Percentiles rank a stretch among this genome's conserved stretches.
Evolutionary conservation across 1,140 invertebrate genomes (phyloP).

Genomic region (Psilanteris sp.): DNA sequence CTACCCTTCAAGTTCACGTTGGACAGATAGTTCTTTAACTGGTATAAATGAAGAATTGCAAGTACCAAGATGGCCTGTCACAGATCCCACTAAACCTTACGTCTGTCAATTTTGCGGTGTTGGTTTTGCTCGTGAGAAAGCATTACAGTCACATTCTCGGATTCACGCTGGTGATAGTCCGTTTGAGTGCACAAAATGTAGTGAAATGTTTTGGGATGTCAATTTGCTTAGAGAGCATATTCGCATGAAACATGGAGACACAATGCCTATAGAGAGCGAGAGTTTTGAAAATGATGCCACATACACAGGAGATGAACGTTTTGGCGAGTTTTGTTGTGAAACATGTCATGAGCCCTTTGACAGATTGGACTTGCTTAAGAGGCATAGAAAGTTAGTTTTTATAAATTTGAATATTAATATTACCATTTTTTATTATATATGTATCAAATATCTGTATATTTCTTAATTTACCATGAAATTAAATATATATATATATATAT

Average conservation of each 20-base stretch:
- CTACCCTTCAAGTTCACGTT: slow-evolving; percentile 75
- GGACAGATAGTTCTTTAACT: slow-evolving; percentile 68
- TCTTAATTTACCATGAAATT: too few relatives aligned
- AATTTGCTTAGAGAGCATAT: slow-evolving; percentile 84
- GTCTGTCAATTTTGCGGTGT: slow-evolving; percentile 90
- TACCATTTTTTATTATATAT: too few relatives aligned
- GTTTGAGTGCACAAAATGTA: slow-evolving; percentile 87
- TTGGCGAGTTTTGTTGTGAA: slow-evolving; percentile 87
- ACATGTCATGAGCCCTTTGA: slow-evolving; percentile 88
- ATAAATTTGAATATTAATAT: too few relatives aligned
- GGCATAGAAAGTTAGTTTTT: slow-evolving; percentile 83
- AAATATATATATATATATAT: too few relatives aligned
- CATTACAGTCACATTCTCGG: slow-evolving; percentile 85
- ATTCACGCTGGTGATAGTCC: slow-evolving; percentile 88
- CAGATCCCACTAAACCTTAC: slow-evolving; percentile 87
- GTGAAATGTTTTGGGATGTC: slow-evolving; percentile 89
- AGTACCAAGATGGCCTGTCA: slow-evolving; percentile 81
- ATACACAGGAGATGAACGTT: slow-evolving; percentile 83
- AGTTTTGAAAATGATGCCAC: slow-evolving; percentile 81
- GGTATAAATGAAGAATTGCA: slow-evolving; percentile 65
- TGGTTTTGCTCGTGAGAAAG: slow-evolving; percentile 89
- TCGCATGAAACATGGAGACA: slow-evolving; percentile 81
- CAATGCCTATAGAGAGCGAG: slow-evolving; percentile 75
- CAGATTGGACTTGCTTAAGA: slow-evolving; percentile 85
- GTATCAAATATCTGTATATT: too few relatives aligned